Base-by-base conservation (phyloP, 2,888 invertebrate genomes). In the Noctuana brunneofusca region DNA sequence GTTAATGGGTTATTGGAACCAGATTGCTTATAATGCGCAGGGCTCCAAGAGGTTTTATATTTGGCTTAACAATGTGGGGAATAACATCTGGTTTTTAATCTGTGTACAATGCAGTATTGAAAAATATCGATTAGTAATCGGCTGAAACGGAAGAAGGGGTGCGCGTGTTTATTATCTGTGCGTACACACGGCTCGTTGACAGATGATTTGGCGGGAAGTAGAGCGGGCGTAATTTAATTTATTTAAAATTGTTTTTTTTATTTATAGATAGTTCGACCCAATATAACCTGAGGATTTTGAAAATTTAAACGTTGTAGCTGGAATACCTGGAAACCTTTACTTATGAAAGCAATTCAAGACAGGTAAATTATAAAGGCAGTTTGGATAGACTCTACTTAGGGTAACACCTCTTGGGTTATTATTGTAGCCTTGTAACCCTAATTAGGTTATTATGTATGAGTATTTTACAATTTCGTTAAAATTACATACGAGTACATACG, bases 1-100 rank as follows among this genome's bases (percentile, higher is more conserved):
- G 48, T 65, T 64, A 68, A 71, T 55, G 56, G 65, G 66, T 69
- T 71, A 71, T 71, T 71, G 69, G 58, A 67, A 69, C 56, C 72
- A 71, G 65, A 68, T 67, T 70, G 66, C 54, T 57, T 48, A 30
- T 54, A 60, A 60, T 35, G 48, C 35, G 35, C 16, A 38, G 53
- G 38, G 52, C 54, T 50, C 24, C 32, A 59, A 50, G 53, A 53
- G 59, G 60, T 60, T 63, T 62, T 64, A 67, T 55, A 58, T 65
- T 65, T 52, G 66, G 65, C 65, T 63, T 59, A 65, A 63, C 64
- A 64, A 64, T 55, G 46, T 56, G 64, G 55, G 50, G 55, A 64
- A 55, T 52, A 59, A 64, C 64, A 64, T 64, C 60, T 64, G 60
- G 50, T 64, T 58, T 56, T 64, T 58, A 62, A 62, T 62, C 62